These are phyloP conservation scores for Tinamus major DNA, from an alignment of 2,797 vertebrate species.

Conservation along the genomic window DNA sequence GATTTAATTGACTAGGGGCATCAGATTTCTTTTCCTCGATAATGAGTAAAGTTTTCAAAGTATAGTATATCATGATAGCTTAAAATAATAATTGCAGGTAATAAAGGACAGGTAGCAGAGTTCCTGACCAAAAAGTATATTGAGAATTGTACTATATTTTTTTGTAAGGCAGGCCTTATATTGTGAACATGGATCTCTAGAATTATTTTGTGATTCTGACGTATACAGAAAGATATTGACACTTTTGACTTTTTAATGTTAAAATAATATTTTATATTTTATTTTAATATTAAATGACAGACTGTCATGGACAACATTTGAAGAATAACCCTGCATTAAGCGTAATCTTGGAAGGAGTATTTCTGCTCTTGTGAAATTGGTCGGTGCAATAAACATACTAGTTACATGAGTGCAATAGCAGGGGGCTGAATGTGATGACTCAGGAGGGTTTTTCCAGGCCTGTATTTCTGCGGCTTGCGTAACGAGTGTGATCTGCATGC, in stretches of 20 bases:
- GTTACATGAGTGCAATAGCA: neutral
- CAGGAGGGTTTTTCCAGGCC: neutral
- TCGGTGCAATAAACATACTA: neutral
- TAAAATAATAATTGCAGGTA: neutral
- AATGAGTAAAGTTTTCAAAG: neutral
- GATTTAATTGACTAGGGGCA: neutral
- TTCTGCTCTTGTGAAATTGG: neutral
- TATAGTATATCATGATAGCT: neutral
- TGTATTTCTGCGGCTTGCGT: constrained; percentile 25
- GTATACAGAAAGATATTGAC: neutral
- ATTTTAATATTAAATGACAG: neutral
- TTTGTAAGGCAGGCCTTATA: neutral
- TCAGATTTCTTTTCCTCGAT: neutral
- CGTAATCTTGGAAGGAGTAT: neutral
- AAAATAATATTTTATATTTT: neutral
- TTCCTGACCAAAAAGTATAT: neutral
- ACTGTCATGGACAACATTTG: neutral
- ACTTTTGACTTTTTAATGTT: neutral
- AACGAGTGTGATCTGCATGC: constrained; percentile 4
- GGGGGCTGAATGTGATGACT: constrained; percentile 21
- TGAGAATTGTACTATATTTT: neutral
- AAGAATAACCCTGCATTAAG: neutral
- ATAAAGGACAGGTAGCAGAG: neutral
- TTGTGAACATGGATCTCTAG: neutral
- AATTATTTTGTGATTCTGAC: neutral